Conservation (phyloP, 2,888 invertebrate genomes). For the Sinotaia quadrata region DNA sequence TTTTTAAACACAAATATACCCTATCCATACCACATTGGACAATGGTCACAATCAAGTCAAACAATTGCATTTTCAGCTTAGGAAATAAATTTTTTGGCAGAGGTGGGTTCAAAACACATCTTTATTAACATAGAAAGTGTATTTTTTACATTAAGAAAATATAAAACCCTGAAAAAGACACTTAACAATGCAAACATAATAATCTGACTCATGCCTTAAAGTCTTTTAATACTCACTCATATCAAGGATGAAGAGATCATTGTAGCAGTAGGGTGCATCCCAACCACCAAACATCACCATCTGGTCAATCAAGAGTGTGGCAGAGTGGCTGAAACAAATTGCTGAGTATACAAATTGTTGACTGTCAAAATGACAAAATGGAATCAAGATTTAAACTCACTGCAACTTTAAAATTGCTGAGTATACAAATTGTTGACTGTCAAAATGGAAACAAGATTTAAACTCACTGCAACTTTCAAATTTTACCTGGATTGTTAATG, state of each 20-base stretch:
- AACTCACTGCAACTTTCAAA: too few relatives aligned
- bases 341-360: neutral
- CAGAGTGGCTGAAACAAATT: constrained; percentile 65
- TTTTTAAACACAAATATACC: too few relatives aligned
- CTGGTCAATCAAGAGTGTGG: constrained; percentile 65
- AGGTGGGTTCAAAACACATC: too few relatives aligned
- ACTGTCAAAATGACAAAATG: neutral
- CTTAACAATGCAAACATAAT: too few relatives aligned
- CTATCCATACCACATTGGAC: too few relatives aligned
- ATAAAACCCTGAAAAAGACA: too few relatives aligned
- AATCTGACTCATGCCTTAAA: neutral
- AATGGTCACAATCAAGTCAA: neutral
- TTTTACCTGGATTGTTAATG: too few relatives aligned
- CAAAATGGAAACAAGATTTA: neutral
- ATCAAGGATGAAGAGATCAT: constrained; percentile 68
- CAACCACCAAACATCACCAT: constrained; percentile 71
- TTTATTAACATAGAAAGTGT: too few relatives aligned
- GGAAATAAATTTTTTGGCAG: too few relatives aligned
- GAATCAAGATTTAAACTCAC: neutral
- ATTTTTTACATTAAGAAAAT: too few relatives aligned
- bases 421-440: neutral
- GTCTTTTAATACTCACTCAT: constrained; percentile 66
- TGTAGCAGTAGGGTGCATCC: constrained; percentile 69
- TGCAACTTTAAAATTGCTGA: too few relatives aligned
- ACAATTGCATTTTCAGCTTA: neutral